Base-by-base conservation (phyloP, 2,797 vertebrate genomes). In the Brotula barbata region DNA sequence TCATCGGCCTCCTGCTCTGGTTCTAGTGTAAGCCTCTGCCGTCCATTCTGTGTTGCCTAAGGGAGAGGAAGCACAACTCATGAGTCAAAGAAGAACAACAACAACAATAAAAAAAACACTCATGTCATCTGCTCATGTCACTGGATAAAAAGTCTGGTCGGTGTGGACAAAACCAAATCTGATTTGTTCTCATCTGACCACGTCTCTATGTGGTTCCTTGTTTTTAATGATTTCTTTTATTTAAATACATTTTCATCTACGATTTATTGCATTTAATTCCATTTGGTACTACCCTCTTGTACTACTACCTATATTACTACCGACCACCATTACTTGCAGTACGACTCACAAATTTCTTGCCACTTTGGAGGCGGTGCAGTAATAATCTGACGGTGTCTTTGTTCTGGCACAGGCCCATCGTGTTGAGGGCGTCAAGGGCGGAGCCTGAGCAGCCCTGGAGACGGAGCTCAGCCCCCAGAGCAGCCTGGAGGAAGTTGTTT, bases 351-450 rank as follows among this genome's bases (percentile, higher is more conserved):
- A 17, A n/a, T 7, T 44, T 67, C 33, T 64, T 76, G 55, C 62
- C 52, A n/a, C 56, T 80, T 1, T 33, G 62, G 17, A 89, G 81
- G 16, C 78, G 42, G 16, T 84, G 72, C 51, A 88, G 72, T 57
- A 86, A 81, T 1, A 86, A 5, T 50, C 86, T 31, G 60, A 88
- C 82, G 0, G 87, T 87, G 80, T 88, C 87, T 43, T 87, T 89
- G 82, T 88, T 89, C 63, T 89, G 87, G 49, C 87, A 86, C 56
- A 89, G 80, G 1, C 87, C 87, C 82, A 89, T 70, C 16, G 78
- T 78, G 80, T 89, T 89, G n/a, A 89, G 81, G 19, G 71, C 61
- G 12, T 88, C 86, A 0, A 89, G 80, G 7, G 82, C 77, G 0
- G 87, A 59, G 41, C 82, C 74, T 0, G 86, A 78, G 65, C 85